phyloP scores from a whole-genome alignment of 2,113 vertebrate genomes.

The Tricholaema leucomelas region DNA sequence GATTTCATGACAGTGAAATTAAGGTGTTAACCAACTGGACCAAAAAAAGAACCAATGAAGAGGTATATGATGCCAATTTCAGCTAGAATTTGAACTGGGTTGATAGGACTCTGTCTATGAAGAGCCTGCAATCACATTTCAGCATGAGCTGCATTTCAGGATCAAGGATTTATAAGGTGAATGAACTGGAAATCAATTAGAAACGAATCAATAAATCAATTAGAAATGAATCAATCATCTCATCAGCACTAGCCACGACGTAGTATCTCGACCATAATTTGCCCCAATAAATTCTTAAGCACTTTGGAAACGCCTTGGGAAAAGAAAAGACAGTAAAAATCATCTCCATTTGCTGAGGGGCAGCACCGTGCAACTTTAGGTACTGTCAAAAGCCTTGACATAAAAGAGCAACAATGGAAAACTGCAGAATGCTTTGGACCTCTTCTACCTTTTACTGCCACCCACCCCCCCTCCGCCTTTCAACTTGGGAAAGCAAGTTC shows the following conservation, averaged over 20 bases:
- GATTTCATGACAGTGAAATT: not conserved
- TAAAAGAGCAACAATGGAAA: slow-evolving; percentile 64
- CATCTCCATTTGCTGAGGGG: not conserved
- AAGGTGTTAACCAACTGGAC: slow-evolving; percentile 34
- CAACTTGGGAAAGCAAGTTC: slow-evolving; percentile 67
- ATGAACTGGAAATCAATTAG: slow-evolving; percentile 61
- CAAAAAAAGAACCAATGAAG: not conserved
- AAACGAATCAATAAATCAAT: slow-evolving; percentile 65
- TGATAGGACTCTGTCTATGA: not conserved
- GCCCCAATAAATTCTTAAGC: slow-evolving; percentile 40
- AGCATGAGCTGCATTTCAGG: not conserved
- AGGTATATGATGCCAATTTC: not conserved
- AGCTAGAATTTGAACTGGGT: not conserved
- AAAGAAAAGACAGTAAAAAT: slow-evolving; percentile 33
- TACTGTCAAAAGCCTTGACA: slow-evolving; percentile 21
- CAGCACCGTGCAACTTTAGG: not conserved
- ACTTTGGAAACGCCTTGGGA: slow-evolving; percentile 33
- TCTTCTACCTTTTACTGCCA: slow-evolving; percentile 38
- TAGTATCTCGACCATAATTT: slow-evolving; percentile 25
- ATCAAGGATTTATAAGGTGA: slow-evolving; percentile 20
- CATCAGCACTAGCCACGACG: slow-evolving; percentile 5
- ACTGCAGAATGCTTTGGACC: slow-evolving; percentile 11
- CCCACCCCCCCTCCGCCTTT: slow-evolving; percentile 39
- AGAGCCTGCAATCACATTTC: not conserved
- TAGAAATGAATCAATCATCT: slow-evolving; percentile 47